Evolutionary conservation across 92 coral and sea anemone genomes (phyloP).

Genomic region (Paramuricea clavata): DNA sequence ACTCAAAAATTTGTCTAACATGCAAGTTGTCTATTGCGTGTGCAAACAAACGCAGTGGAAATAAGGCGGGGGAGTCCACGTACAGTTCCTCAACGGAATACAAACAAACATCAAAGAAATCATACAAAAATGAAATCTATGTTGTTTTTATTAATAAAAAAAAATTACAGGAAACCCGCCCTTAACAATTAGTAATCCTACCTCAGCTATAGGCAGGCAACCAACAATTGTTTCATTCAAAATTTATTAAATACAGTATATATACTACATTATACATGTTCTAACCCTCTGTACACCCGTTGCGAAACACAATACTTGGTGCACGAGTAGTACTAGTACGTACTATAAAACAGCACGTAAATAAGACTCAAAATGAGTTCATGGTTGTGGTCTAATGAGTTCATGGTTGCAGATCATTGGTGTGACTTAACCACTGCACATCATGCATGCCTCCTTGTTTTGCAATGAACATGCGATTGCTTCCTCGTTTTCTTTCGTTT

Average conservation of each 20-base stretch:
- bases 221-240: neutral
- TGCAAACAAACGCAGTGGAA: too few species aligned
- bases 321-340: neutral
- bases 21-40: too few species aligned
- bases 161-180: constrained; percentile 26
- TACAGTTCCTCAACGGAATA: too few species aligned
- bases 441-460: constrained; percentile 85
- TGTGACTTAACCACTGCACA: constrained; percentile 82
- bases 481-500: constrained; percentile 57
- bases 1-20: too few species aligned
- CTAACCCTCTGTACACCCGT: neutral
- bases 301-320: neutral
- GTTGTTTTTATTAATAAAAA: neutral
- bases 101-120: neutral
- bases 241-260: constrained; percentile 12
- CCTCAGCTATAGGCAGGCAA: neutral
- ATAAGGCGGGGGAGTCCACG: too few species aligned
- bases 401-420: neutral
- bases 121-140: neutral
- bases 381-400: neutral
- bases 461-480: constrained; percentile 79
- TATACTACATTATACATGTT: constrained; percentile 9
- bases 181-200: neutral
- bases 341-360: constrained; percentile 8
- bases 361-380: neutral